Evolutionary conservation across 2,113 vertebrate species (phyloP).

Genomic region (Seriola aureovittata): DNA sequence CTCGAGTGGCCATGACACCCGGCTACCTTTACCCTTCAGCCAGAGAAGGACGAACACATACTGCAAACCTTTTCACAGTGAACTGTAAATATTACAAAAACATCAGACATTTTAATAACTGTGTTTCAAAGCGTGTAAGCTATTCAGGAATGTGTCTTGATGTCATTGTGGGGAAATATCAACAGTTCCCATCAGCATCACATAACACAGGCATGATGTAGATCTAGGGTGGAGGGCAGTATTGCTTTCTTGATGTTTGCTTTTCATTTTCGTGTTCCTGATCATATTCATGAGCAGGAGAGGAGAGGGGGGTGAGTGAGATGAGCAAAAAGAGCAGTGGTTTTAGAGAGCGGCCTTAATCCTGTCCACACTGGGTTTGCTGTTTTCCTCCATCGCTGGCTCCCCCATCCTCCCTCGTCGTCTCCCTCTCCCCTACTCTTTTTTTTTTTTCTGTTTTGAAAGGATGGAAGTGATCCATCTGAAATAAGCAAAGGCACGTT

Average conservation of each 20-base stretch:
- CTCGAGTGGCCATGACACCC: not conserved
- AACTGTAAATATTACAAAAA: no score
- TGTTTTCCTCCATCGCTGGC: constrained; percentile 1
- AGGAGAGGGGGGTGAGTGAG: not conserved
- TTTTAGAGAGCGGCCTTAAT: constrained; percentile 28
- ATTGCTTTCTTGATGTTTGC: constrained; percentile 11
- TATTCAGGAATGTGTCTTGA: not conserved
- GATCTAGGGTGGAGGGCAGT: not conserved
- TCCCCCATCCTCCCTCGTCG: not conserved
- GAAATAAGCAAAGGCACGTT: constrained; percentile 51
- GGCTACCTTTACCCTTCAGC: not conserved
- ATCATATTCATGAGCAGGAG: constrained; percentile 26
- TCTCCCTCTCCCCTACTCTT: not conserved
- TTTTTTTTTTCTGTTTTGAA: not conserved
- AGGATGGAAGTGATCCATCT: constrained; percentile 42
- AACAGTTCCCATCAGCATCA: not conserved
- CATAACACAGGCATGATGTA: not conserved
- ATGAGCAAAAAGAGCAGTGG: constrained; percentile 33
- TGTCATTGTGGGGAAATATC: not conserved
- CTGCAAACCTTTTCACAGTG: no score
- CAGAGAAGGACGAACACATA: no score
- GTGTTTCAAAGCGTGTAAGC: not conserved
- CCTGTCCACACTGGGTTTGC: constrained; percentile 33
- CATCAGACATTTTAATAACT: not conserved
- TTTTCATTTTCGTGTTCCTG: constrained; percentile 22